These are phyloP conservation scores for Mactra quadrangularis DNA, from an alignment of 1,140 invertebrate genomes.

Conservation along the genomic window DNA sequence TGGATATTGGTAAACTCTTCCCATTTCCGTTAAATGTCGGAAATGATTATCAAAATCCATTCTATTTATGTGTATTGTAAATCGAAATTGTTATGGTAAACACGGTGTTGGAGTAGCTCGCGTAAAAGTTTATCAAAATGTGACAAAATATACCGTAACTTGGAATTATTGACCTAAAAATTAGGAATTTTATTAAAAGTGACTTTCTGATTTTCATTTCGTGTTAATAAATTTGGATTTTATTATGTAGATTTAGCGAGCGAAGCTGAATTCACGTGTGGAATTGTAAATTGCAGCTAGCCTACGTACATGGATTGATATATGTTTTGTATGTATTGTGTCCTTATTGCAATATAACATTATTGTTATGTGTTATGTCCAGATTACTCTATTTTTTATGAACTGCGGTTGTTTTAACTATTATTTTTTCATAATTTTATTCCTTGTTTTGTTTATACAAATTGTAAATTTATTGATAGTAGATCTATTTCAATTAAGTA, in stretches of 20 bases:
- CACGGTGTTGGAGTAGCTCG: slow-evolving; percentile 3
- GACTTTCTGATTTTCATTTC: background rate
- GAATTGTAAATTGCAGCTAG: background rate
- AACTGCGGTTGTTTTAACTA: too few species aligned
- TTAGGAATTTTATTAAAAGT: background rate
- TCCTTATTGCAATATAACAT: too few species aligned
- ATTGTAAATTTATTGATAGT: too few species aligned
- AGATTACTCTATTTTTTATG: too few species aligned
- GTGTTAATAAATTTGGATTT: background rate
- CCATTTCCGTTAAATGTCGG: background rate
- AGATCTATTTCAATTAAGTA: too few species aligned
- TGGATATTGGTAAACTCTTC: too few species aligned
- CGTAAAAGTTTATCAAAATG: slow-evolving; percentile 14
- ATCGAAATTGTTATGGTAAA: slow-evolving; percentile 37
- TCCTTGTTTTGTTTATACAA: too few species aligned
- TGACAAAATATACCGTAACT: background rate
- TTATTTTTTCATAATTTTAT: too few species aligned
- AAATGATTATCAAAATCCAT: background rate
- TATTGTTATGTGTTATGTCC: too few species aligned
- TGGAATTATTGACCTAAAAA: background rate
- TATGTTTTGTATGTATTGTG: too few species aligned
- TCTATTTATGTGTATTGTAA: background rate
- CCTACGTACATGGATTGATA: too few species aligned
- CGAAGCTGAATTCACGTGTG: background rate
- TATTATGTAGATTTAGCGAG: background rate